phyloP scores from a whole-genome alignment of 2,888 invertebrate genomes.

The Hirtodrosophila duncani region DNA sequence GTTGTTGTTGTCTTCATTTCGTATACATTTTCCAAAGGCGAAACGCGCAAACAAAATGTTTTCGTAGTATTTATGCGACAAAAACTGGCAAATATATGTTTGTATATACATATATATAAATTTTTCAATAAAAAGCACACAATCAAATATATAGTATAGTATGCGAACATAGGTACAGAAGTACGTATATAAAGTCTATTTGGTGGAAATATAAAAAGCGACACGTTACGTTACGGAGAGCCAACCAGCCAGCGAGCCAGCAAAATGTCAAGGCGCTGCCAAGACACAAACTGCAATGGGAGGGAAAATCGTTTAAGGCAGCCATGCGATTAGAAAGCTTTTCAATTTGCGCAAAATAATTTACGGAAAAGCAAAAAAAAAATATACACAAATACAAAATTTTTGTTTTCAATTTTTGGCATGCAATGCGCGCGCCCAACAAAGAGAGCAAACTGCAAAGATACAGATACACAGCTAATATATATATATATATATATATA shows the following conservation, averaged over 20 bases:
- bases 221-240: too few species aligned
- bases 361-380: conserved; percentile 58
- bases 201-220: conserved; percentile 47
- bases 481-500: conserved; percentile 8
- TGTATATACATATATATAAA: conserved; percentile 20
- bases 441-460: too few species aligned
- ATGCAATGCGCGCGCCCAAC: conserved; percentile 27
- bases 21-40: conserved; percentile 55
- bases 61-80: conserved; percentile 48
- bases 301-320: conserved; percentile 40
- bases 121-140: conserved; percentile 29
- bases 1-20: conserved; percentile 30
- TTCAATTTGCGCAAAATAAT: conserved; percentile 60
- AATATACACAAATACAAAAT: conserved; percentile 17
- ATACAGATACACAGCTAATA: conserved; percentile 13
- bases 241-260: conserved; percentile 30
- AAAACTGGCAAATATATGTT: conserved; percentile 54
- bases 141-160: not conserved
- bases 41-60: conserved; percentile 56
- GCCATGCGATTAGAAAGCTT: conserved; percentile 66
- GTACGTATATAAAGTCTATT: conserved; percentile 10
- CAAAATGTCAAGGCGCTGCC: conserved; percentile 60
- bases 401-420: not conserved
- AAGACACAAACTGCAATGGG: conserved; percentile 51
- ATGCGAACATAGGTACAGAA: conserved; percentile 1